These are phyloP conservation scores for Hephaestus fuliginosus DNA, from an alignment of 2,797 vertebrate genomes.

Conservation along the genomic window DNA sequence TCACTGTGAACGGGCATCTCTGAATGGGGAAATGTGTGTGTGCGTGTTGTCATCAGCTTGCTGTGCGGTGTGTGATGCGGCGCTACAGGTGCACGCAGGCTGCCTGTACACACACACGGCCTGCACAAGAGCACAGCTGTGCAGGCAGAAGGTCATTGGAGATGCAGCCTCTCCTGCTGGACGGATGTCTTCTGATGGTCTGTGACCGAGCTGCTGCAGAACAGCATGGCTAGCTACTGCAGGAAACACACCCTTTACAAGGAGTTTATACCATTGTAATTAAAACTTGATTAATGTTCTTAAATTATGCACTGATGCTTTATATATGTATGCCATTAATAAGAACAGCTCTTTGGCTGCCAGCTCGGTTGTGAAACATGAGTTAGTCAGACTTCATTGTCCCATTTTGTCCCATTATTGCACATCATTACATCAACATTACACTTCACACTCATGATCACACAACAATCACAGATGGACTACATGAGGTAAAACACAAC, in stretches of 20 bases:
- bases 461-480: neutral
- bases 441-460: neutral
- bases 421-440: too few species aligned
- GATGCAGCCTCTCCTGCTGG: neutral
- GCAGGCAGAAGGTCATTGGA: slow-evolving; percentile 30
- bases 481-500: neutral
- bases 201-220: neutral
- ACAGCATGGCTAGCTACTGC: neutral
- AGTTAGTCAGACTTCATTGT: too few species aligned
- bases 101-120: slow-evolving; percentile 38
- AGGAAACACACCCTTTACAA: neutral
- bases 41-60: neutral
- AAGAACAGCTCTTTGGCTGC: too few species aligned
- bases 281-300: too few species aligned
- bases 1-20: neutral
- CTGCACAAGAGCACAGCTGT: slow-evolving; percentile 31
- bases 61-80: slow-evolving; percentile 10
- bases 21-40: neutral
- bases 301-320: too few species aligned
- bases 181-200: neutral
- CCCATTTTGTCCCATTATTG: too few species aligned
- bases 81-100: slow-evolving; percentile 56
- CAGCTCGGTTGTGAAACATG: too few species aligned
- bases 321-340: too few species aligned
- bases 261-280: too few species aligned